Base-by-base conservation (phyloP, 2,797 vertebrate genomes). In the Sternarchorhynchus goeldii region DNA sequence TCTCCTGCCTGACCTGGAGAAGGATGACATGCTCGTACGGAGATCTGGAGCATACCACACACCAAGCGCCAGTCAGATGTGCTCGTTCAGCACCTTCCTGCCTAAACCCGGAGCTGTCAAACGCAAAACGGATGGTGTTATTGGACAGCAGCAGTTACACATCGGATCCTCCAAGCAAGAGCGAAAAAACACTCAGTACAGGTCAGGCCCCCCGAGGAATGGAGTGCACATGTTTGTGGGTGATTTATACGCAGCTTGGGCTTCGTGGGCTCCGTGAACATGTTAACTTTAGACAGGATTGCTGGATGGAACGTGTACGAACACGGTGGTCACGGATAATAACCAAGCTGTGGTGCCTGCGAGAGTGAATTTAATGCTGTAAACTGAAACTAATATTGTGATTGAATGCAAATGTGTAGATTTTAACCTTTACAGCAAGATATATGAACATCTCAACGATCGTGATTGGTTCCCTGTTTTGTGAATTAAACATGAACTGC, bases 1-100 rank as follows among this genome's bases (percentile, higher is more conserved):
- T 4, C 57, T 4, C n/a, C 32, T 74, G 32, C 88, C 89, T 18
- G 84, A 92, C 84, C 76, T 80, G 71, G 90, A 91, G 73, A 95
- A 94, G 86, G 94, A 96, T 65, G 94, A 96, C 82, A 94, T 95
- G 94, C 87, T 94, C 89, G 87, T 92, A 79, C 92, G 94, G 69
- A 92, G 92, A 85, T 91, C 93, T 0, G 86, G 89, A 73, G 86
- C 81, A 8, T 91, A 87, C 74, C 91, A 86, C 17, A 95, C 92
- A 84, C 67, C 21, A 3, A 76, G 14, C 69, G 86, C 73, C 32
- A 86, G 58, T 82, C 84, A 70, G 20, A 87, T 75, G 56, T 90
- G 86, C 0, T 0, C 41, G 16, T 84, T 87, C 74, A 90, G 81
- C 31, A 88, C 74, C 67, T 88, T 88, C 90, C 85, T 93, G 84